Conservation (phyloP, 2,113 vertebrate species). For the Oryzias javanicus region DNA sequence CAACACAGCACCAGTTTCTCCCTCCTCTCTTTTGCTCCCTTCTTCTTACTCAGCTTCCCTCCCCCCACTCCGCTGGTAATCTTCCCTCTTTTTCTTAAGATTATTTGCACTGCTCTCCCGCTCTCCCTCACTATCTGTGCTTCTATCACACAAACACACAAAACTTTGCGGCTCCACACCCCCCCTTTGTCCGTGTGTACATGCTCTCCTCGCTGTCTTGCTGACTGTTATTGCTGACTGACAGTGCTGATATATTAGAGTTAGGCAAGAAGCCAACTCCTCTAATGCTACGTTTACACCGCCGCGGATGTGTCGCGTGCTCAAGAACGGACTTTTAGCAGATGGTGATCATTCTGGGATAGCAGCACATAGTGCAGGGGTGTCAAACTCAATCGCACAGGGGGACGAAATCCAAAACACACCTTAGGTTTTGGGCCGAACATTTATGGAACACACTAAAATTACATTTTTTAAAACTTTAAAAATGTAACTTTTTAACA, state of each 20-base stretch:
- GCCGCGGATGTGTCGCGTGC: no score
- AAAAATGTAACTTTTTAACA: no score
- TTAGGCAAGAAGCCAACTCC: conserved; percentile 71
- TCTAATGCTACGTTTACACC: conserved; percentile 40
- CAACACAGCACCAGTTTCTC: conserved; percentile 65
- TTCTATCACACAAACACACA: conserved; percentile 31
- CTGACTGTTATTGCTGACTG: conserved; percentile 73
- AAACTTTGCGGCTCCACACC: conserved; percentile 30
- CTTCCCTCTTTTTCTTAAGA: conserved; percentile 15
- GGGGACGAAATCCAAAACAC: no score
- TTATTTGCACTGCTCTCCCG: conserved; percentile 34
- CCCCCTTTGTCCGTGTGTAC: conserved; percentile 9
- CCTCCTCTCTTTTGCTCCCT: conserved; percentile 24
- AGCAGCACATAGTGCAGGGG: no score
- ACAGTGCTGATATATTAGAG: conserved; percentile 77
- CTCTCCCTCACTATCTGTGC: conserved; percentile 40
- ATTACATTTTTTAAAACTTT: no score
- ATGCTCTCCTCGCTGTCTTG: conserved; percentile 17
- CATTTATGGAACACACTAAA: no score
- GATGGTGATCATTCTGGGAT: no score
- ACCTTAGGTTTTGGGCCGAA: no score
- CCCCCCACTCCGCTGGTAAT: conserved; percentile 38
- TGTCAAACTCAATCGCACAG: no score
- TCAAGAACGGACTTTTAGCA: no score
- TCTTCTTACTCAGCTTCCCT: conserved; percentile 29